Conservation (phyloP, 2,797 vertebrate genomes). For the Acanthurus tractus region DNA sequence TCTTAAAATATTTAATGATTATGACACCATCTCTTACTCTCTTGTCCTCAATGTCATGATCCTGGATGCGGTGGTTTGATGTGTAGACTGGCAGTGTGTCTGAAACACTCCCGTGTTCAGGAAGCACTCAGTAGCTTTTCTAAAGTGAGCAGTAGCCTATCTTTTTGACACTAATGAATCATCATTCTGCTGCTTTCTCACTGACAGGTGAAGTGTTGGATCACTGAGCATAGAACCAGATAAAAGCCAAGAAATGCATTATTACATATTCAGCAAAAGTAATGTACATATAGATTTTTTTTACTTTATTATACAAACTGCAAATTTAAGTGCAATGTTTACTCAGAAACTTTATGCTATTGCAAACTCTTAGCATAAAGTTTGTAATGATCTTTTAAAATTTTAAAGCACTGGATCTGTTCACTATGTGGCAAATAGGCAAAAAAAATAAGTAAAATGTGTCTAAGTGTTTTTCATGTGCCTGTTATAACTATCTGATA, state of each 20-base stretch:
- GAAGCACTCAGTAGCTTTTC: background rate
- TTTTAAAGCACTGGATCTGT: too few relatives aligned
- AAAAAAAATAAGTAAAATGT: background rate
- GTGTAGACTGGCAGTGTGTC: background rate
- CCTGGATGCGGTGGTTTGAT: background rate
- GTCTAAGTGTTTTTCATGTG: background rate
- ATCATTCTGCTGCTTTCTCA: background rate
- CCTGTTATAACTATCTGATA: background rate
- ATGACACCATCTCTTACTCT: background rate
- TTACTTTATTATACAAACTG: background rate
- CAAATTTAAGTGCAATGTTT: background rate
- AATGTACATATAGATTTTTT: background rate
- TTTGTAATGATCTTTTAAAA: too few relatives aligned
- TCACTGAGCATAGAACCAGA: background rate
- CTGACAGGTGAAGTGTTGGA: background rate
- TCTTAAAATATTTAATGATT: conserved; percentile 2
- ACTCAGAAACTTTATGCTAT: background rate
- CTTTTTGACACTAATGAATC: background rate
- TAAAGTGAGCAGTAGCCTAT: background rate
- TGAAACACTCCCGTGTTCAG: background rate
- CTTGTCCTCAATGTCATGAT: background rate
- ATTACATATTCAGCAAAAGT: background rate
- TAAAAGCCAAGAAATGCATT: background rate
- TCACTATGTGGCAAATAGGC: background rate
- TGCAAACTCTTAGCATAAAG: too few relatives aligned